Evolutionary conservation across 2,888 invertebrate genomes (phyloP), one percentile per base, ranked within the genome.

Genomic region (Teinopalpus imperialis): DNA sequence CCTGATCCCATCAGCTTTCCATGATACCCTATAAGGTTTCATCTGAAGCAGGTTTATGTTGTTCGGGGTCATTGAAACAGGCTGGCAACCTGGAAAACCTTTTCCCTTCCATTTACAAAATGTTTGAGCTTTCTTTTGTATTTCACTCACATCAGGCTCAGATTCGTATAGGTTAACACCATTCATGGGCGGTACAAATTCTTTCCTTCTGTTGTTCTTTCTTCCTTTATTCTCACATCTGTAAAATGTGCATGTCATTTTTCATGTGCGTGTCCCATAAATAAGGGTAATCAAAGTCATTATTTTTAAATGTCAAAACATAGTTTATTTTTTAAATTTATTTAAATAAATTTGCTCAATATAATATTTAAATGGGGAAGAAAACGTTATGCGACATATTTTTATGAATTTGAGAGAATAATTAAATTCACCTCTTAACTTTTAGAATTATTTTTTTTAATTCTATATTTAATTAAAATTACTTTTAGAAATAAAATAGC

Each of bases 1-100:
- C 94, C 97, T 93, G 20, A 95, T 96, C 23, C 99, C 99, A 79
- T 99, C 99, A 5, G 99, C 99, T 74, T 99, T 99, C 99, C 99
- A 99, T 1, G 98, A 99, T 0, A 99, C 98, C 72, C 94, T 92
- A 69, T 99, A 99, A 0, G 96, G 95, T 67, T 95, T 95, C 54
- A 93, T 81, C 18, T 91, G 89, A 1, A 99, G 80, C 6, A 94
- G 89, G 37, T 79, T 75, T 32, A 99, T 87, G 76, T 99, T 99
- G 0, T 90, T 69, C 1, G 88, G 81, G 66, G 97, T 95, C 98
- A 99, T 98, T 0, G 98, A 98, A 0, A 99, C 98, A 0, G 99
- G 99, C 70, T 99, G 99, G 1, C 94, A 93, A 0, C 99, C 99
- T 0, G 99, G 98, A 82, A 99, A 99, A 0, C 96, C 97, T 8